These are phyloP conservation scores for Lemur catta DNA, from an alignment of 2,797 vertebrate species.

Conservation along the genomic window DNA sequence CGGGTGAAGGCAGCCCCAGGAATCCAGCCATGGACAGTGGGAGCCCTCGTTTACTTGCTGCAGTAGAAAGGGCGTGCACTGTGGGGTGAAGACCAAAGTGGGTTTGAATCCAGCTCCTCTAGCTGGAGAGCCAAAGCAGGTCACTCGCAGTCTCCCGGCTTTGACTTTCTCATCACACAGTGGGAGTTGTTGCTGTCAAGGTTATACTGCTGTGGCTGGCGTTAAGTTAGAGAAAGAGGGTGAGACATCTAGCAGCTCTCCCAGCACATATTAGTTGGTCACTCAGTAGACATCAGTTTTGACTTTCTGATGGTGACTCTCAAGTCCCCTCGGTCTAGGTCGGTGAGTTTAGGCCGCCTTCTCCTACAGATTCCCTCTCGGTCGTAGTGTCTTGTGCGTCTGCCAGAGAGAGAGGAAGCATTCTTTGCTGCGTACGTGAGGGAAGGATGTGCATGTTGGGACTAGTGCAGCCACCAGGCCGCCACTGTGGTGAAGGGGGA, in stretches of 20 bases:
- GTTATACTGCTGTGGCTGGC: neutral
- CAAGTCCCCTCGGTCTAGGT: neutral
- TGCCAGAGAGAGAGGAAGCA: neutral
- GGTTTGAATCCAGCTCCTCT: neutral
- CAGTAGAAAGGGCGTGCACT: neutral
- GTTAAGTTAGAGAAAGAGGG: neutral
- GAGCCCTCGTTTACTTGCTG: neutral
- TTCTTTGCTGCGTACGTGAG: neutral
- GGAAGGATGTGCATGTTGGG: accelerated
- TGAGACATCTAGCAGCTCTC: neutral
- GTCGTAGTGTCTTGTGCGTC: neutral
- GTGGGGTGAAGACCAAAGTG: neutral
- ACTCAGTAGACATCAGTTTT: neutral
- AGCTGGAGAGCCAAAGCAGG: neutral
- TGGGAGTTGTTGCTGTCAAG: too few relatives aligned
- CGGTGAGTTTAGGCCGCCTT: neutral
- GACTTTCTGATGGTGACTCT: neutral
- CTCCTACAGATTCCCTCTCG: accelerated
- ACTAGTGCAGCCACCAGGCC: neutral
- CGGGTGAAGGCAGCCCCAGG: accelerated
- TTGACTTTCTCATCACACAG: neutral
- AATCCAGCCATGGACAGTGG: accelerated
- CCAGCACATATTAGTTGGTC: accelerated
- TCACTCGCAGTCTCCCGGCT: neutral
- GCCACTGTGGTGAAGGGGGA: accelerated